These are phyloP conservation scores for Sphaeridia pumilis DNA, from an alignment of 2,888 invertebrate genomes.

Conservation along the genomic window DNA sequence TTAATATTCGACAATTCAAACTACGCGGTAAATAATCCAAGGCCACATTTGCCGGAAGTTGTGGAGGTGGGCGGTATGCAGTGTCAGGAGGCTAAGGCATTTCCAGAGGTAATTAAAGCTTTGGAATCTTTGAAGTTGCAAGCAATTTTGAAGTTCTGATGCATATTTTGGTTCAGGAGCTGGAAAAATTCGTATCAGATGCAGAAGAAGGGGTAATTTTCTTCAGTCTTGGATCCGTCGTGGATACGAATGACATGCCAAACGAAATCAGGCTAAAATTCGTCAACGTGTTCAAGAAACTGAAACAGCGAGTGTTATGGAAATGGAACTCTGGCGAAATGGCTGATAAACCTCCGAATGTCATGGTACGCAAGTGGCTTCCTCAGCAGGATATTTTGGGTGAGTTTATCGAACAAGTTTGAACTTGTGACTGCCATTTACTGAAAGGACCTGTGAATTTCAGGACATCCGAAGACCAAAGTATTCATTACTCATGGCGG, in stretches of 20 bases:
- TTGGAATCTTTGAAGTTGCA: neutral
- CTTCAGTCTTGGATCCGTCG: neutral
- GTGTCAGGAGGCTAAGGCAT: slow-evolving; percentile 28
- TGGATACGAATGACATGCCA: neutral
- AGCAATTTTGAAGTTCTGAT: neutral
- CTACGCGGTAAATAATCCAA: slow-evolving; percentile 24
- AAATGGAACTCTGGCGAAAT: slow-evolving; percentile 12
- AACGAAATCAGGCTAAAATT: slow-evolving; percentile 1
- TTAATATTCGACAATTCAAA: slow-evolving; percentile 35
- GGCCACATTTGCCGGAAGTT: slow-evolving; percentile 32
- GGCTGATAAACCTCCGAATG: slow-evolving; percentile 7
- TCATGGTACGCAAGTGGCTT: neutral
- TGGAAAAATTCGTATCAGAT: neutral
- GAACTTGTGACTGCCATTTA: neutral
- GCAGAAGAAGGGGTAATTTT: neutral
- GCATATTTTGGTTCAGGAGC: neutral
- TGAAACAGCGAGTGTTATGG: slow-evolving; percentile 14
- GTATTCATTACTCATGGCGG: slow-evolving; percentile 63
- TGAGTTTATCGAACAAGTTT: neutral
- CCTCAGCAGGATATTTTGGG: neutral
- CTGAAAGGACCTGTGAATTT: neutral
- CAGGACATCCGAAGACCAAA: slow-evolving; percentile 28
- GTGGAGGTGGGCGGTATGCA: slow-evolving; percentile 37
- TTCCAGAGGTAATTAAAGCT: slow-evolving; percentile 35
- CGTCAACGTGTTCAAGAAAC: slow-evolving; percentile 2